These are phyloP conservation scores for Drosophila crucigera DNA, from an alignment of 2,888 invertebrate genomes.

Conservation along the genomic window DNA sequence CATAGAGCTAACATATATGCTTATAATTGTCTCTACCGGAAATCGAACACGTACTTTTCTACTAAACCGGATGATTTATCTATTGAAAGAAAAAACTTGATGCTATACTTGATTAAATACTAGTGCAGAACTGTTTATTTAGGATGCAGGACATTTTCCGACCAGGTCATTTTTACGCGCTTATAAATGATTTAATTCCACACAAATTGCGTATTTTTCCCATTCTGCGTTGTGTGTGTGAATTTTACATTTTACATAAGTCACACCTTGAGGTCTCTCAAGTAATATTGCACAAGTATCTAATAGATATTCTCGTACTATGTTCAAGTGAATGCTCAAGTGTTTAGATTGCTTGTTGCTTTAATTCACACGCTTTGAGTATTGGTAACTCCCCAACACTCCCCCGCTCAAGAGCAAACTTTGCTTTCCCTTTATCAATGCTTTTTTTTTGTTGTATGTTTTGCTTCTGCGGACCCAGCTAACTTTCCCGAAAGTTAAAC, in stretches of 20 bases:
- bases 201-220: background rate
- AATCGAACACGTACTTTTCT: background rate
- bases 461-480: slow-evolving; percentile 9
- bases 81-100: background rate
- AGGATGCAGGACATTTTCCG: background rate
- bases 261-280: slow-evolving; percentile 42
- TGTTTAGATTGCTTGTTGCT: slow-evolving; percentile 25
- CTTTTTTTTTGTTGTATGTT: slow-evolving; percentile 8
- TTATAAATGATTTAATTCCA: background rate
- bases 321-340: slow-evolving; percentile 25
- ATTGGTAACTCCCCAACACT: background rate
- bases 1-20: background rate
- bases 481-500: slow-evolving; percentile 49
- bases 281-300: slow-evolving; percentile 37
- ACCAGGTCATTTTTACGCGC: background rate
- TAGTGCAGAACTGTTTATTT: background rate
- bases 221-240: background rate
- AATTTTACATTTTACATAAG: slow-evolving; percentile 40
- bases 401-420: slow-evolving; percentile 18
- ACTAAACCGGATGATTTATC: background rate
- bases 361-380: slow-evolving; percentile 34
- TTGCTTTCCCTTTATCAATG: slow-evolving; percentile 20
- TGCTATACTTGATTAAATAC: background rate
- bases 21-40: background rate
- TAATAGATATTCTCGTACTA: slow-evolving; percentile 30